Percentiles rank a stretch among this genome's conserved stretches.
These are phyloP conservation scores for Ctenicera cuprea DNA, from an alignment of 2,888 invertebrate species.

Conservation along the genomic window DNA sequence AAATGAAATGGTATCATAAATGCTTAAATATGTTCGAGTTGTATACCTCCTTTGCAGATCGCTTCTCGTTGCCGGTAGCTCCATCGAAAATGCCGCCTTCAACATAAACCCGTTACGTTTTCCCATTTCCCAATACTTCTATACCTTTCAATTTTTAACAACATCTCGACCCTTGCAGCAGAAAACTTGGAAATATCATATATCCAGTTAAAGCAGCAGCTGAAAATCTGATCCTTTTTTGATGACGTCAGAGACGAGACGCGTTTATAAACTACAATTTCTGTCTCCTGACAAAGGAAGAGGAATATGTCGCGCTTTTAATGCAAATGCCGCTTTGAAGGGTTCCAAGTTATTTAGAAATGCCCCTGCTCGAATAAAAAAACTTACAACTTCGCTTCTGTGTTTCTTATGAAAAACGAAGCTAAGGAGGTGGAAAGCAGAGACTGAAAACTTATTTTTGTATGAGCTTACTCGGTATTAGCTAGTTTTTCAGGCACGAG, in stretches of 20 bases:
- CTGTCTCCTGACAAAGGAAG: conserved; percentile 50
- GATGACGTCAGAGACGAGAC: conserved; percentile 53
- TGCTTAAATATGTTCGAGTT: conserved; percentile 23
- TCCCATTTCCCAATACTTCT: conserved; percentile 27
- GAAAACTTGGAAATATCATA: conserved; percentile 48
- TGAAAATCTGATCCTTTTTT: conserved; percentile 43
- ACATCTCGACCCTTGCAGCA: conserved; percentile 38
- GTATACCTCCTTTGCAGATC: conserved; percentile 1
- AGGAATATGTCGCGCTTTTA: conserved; percentile 52
- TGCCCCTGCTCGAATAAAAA: conserved; percentile 10
- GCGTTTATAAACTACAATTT: conserved; percentile 51
- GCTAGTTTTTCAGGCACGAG: not conserved
- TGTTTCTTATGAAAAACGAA: conserved; percentile 1
- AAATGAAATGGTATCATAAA: conserved; percentile 6
- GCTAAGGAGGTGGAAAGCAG: conserved; percentile 2
- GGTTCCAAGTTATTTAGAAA: conserved; percentile 18
- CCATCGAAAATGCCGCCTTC: conserved; percentile 7
- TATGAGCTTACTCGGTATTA: not conserved
- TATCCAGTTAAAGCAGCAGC: conserved; percentile 47
- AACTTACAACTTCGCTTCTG: conserved; percentile 6
- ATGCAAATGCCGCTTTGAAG: conserved; percentile 52
- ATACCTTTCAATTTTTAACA: conserved; percentile 47
- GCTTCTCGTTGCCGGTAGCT: conserved; percentile 8
- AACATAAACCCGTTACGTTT: conserved; percentile 31
- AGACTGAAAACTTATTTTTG: not conserved